Percentiles rank a stretch among this genome's conserved stretches.
phyloP scores from a whole-genome alignment of 2,797 vertebrate genomes.

The Sebastiscus tertius region DNA sequence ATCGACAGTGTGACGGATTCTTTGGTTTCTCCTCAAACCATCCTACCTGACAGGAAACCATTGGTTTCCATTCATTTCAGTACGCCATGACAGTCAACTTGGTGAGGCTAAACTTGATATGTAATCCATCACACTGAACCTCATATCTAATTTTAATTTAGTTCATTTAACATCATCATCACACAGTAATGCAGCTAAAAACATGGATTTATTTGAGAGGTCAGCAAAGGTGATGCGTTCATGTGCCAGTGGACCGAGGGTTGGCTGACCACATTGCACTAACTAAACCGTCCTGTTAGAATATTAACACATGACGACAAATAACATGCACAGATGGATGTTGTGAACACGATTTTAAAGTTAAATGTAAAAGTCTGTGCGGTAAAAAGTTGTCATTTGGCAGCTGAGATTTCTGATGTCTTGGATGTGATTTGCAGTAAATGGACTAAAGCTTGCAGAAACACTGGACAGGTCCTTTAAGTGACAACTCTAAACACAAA shows the following conservation, averaged over 20 bases:
- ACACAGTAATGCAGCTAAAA: background rate
- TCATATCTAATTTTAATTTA: background rate
- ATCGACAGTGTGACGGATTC: background rate
- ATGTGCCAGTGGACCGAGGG: background rate
- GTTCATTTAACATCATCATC: background rate
- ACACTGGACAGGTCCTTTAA: background rate
- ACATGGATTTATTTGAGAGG: background rate
- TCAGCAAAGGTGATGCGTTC: too few species aligned
- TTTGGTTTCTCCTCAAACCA: background rate
- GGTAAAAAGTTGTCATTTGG: background rate
- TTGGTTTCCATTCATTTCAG: background rate
- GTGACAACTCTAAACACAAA: background rate
- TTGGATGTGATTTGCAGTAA: background rate
- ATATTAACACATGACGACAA: background rate
- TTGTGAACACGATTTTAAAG: background rate
- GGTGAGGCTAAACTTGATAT: background rate
- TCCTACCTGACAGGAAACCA: background rate
- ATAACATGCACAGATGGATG: background rate
- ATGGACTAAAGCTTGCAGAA: background rate
- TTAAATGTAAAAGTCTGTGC: background rate
- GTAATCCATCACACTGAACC: background rate
- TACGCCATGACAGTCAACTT: background rate
- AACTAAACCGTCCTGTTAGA: background rate
- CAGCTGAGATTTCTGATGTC: background rate
- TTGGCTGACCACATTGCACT: background rate